Evolutionary conservation across 2,113 vertebrate genomes (phyloP).

Genomic region (Megaptera novaeangliae): DNA sequence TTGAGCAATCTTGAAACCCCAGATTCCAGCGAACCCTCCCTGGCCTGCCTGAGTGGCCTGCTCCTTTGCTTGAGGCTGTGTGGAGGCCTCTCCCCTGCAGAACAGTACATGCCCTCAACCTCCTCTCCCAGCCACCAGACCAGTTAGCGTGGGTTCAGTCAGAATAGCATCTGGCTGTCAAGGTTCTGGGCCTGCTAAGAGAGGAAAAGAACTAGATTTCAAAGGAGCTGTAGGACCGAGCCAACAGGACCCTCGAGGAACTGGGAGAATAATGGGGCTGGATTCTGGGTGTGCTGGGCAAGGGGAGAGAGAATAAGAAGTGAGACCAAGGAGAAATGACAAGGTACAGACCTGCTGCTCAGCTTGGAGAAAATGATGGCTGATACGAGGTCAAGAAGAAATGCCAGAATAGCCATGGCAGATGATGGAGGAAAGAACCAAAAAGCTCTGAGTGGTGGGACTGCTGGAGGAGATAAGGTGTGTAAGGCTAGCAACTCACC

Average conservation of each 20-base stretch:
- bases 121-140: not conserved
- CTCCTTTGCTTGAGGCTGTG: not conserved
- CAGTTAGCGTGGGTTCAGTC: not conserved
- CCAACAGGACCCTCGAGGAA: not conserved
- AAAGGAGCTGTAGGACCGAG: not conserved
- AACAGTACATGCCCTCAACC: accelerated
- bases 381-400: not conserved
- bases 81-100: not conserved
- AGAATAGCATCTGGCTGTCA: not conserved
- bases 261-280: not conserved
- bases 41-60: too few species aligned
- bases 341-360: not conserved
- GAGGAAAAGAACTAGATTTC: not conserved
- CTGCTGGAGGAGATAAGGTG: accelerated
- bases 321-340: not conserved
- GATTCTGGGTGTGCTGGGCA: not conserved
- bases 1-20: not conserved
- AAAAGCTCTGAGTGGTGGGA: not conserved
- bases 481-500: not conserved
- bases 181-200: not conserved
- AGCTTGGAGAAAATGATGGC: not conserved
- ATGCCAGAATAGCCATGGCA: not conserved
- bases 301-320: not conserved
- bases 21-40: not conserved
- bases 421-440: not conserved